These are phyloP conservation scores for Rhagium mordax DNA, from an alignment of 2,888 invertebrate species.

Conservation along the genomic window DNA sequence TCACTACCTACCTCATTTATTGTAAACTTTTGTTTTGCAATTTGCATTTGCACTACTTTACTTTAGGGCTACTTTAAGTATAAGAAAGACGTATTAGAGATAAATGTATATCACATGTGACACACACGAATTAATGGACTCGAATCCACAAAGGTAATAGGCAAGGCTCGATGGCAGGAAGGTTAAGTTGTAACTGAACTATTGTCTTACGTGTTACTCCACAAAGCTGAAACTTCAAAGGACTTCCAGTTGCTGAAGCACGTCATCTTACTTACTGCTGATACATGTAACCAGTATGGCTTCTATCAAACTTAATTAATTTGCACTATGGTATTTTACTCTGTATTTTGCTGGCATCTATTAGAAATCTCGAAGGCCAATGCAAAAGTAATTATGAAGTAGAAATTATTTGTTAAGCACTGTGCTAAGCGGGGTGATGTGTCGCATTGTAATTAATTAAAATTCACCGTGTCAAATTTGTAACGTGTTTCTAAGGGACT, in stretches of 20 bases:
- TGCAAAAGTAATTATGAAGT: not conserved
- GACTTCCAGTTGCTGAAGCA: not conserved
- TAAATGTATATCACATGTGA: not conserved
- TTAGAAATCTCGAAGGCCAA: not conserved
- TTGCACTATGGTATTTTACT: not conserved
- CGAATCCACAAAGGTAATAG: slow-evolving; percentile 11
- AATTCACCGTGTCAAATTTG: not conserved
- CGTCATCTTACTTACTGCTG: not conserved
- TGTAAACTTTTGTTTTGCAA: too few species aligned
- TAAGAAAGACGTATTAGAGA: too few species aligned
- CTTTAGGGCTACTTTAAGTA: too few species aligned
- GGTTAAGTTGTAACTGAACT: slow-evolving; percentile 8
- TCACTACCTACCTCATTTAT: too few species aligned
- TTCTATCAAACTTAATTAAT: slow-evolving; percentile 23
- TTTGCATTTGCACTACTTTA: too few species aligned
- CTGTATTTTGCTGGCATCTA: not conserved
- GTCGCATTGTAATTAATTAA: not conserved
- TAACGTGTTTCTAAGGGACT: not conserved
- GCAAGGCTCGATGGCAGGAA: slow-evolving; percentile 2
- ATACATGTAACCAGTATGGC: slow-evolving; percentile 11
- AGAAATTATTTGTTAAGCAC: not conserved
- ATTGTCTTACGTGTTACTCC: slow-evolving; percentile 27
- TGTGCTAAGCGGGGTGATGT: not conserved
- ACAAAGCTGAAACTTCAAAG: slow-evolving; percentile 23
- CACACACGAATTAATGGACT: not conserved